Percentiles rank a stretch among this genome's conserved stretches.
These are phyloP conservation scores for Podiceps cristatus DNA, from an alignment of 2,113 vertebrate genomes.

Conservation along the genomic window DNA sequence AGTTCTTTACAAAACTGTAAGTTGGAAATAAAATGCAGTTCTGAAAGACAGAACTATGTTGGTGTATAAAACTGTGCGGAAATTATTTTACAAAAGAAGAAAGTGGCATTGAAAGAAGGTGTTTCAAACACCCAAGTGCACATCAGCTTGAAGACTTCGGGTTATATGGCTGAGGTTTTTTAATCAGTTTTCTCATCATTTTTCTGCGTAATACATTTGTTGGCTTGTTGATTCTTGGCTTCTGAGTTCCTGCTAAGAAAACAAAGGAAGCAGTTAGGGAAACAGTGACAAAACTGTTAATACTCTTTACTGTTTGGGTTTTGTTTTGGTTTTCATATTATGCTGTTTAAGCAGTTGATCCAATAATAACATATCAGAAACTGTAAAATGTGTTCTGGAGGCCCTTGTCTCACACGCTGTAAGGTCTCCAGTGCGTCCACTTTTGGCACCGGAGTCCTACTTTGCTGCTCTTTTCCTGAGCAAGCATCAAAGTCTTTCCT, in stretches of 20 bases:
- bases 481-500: not conserved
- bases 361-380: not conserved
- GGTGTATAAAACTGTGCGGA: not conserved
- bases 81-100: constrained; percentile 11
- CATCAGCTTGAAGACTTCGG: not conserved
- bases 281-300: not conserved
- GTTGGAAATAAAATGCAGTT: not conserved
- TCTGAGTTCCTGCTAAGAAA: constrained; percentile 54
- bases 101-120: not conserved
- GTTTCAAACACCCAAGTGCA: not conserved
- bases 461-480: not conserved
- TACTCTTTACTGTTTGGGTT: not conserved
- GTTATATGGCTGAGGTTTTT: not conserved
- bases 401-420: not conserved
- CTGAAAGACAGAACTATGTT: constrained; percentile 23
- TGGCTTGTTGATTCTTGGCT: not conserved
- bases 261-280: constrained; percentile 32
- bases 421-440: not conserved
- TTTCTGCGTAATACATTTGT: not conserved
- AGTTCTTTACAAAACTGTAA: not conserved
- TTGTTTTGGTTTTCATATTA: not conserved
- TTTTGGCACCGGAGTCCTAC: not conserved
- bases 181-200: constrained; percentile 30
- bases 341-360: not conserved
- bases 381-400: not conserved